Evolutionary conservation across 2,888 invertebrate genomes (phyloP).

Genomic region (Epinotia ramella): DNA sequence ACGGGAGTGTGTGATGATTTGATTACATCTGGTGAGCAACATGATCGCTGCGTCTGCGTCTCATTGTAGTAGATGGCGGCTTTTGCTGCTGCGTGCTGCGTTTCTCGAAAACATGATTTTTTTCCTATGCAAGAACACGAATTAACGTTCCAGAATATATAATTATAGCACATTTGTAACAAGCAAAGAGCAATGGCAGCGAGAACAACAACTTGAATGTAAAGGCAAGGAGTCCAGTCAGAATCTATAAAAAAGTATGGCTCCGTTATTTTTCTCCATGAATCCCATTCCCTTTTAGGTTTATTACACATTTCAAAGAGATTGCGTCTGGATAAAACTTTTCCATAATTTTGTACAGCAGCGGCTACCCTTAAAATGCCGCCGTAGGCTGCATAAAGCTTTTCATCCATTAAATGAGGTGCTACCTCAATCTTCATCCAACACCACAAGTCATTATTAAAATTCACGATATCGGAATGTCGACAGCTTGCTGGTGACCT

Average conservation of each 20-base stretch:
- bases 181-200: conserved; percentile 64
- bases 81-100: conserved; percentile 58
- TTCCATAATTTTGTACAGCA: conserved; percentile 75
- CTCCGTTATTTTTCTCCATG: conserved; percentile 63
- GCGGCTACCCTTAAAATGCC: conserved; percentile 76
- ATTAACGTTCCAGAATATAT: conserved; percentile 59
- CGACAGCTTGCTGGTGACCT: conserved; percentile 71
- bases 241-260: conserved; percentile 63
- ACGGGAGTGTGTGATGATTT: conserved; percentile 62
- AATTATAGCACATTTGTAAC: conserved; percentile 69
- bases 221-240: conserved; percentile 68
- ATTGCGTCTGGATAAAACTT: conserved; percentile 70
- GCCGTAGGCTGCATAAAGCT: conserved; percentile 73
- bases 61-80: conserved; percentile 55
- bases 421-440: conserved; percentile 80
- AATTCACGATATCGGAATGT: conserved; percentile 73
- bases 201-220: conserved; percentile 62
- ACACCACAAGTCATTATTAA: conserved; percentile 77
- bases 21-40: conserved; percentile 51
- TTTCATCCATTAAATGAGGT: conserved; percentile 72
- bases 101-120: conserved; percentile 49
- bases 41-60: conserved; percentile 53
- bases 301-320: conserved; percentile 61
- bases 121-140: conserved; percentile 60
- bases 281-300: conserved; percentile 60